A percentile compares a stretch with the other conserved stretches of the same genome.
These are phyloP conservation scores for Epinotia brunnichana DNA, from an alignment of 2,888 invertebrate species.

Conservation along the genomic window DNA sequence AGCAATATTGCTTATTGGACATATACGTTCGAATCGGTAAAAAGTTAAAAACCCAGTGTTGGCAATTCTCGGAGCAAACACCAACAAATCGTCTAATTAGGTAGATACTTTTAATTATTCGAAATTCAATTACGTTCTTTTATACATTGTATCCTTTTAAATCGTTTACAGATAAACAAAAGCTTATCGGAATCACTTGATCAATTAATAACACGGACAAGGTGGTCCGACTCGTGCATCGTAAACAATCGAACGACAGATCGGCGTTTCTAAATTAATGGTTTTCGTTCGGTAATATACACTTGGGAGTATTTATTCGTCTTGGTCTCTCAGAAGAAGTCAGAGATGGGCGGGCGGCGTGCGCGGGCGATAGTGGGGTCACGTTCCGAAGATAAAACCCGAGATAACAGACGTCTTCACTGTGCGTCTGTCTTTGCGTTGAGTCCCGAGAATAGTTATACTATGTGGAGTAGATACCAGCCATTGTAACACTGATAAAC, in stretches of 20 bases:
- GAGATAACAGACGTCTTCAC: slow-evolving; percentile 76
- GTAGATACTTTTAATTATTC: neutral
- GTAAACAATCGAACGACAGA: slow-evolving; percentile 75
- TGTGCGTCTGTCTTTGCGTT: slow-evolving; percentile 71
- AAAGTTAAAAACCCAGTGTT: no score
- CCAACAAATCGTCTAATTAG: neutral
- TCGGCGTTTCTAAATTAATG: slow-evolving; percentile 77
- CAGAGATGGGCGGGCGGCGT: slow-evolving; percentile 76
- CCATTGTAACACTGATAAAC: slow-evolving; percentile 36
- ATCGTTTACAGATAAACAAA: slow-evolving; percentile 60
- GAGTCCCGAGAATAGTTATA: slow-evolving; percentile 46
- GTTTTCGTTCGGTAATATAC: slow-evolving; percentile 58
- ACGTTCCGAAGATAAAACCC: slow-evolving; percentile 76
- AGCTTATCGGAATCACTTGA: slow-evolving; percentile 59
- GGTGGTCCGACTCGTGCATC: slow-evolving; percentile 69
- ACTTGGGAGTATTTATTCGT: slow-evolving; percentile 63
- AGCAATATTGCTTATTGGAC: no score
- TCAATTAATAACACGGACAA: slow-evolving; percentile 79
- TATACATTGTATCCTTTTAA: slow-evolving; percentile 55
- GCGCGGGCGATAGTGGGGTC: slow-evolving; percentile 75
- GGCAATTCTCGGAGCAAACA: neutral
- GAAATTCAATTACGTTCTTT: slow-evolving; percentile 1
- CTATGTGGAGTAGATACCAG: slow-evolving; percentile 24
- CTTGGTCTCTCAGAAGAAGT: slow-evolving; percentile 56
- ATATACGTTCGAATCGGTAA: no score